A percentile compares a stretch with the other conserved stretches of the same genome.
Conservation (phyloP, 2,113 vertebrate species). For the Furnarius figulus region DNA sequence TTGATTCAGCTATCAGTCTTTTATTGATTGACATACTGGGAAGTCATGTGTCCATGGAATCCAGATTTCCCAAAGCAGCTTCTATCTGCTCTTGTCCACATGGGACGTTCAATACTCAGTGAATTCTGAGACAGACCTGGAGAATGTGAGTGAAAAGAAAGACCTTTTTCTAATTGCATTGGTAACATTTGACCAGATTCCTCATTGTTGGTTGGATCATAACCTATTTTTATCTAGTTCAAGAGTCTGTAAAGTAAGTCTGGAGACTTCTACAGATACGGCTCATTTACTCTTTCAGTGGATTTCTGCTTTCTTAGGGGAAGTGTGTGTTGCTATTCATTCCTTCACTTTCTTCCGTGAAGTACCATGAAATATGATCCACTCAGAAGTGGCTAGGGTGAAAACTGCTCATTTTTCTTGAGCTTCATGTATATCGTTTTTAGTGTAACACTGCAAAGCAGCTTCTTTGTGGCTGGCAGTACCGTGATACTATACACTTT, state of each 20-base stretch:
- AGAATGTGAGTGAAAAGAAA: not conserved
- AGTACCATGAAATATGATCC: not conserved
- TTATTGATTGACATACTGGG: not conserved
- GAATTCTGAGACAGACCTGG: not conserved
- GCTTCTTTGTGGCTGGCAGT: not conserved
- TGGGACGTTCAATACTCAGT: rapidly evolving
- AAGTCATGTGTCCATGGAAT: not conserved
- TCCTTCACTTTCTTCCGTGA: not conserved
- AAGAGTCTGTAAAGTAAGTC: not conserved
- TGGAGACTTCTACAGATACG: not conserved
- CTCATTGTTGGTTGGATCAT: not conserved
- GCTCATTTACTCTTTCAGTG: not conserved
- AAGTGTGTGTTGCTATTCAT: not conserved
- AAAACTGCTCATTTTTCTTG: not conserved
- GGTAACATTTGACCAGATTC: not conserved
- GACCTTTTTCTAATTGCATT: not conserved
- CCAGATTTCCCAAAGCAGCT: not conserved
- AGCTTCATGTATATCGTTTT: not conserved
- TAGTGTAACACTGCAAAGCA: not conserved
- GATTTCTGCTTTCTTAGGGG: not conserved
- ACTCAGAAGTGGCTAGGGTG: not conserved
- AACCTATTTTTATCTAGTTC: not conserved
- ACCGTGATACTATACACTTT: not conserved
- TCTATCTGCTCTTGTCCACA: not conserved
- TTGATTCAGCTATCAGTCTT: not conserved